phyloP scores from a whole-genome alignment of 1,140 invertebrate genomes.

The Drosophila littoralis region DNA sequence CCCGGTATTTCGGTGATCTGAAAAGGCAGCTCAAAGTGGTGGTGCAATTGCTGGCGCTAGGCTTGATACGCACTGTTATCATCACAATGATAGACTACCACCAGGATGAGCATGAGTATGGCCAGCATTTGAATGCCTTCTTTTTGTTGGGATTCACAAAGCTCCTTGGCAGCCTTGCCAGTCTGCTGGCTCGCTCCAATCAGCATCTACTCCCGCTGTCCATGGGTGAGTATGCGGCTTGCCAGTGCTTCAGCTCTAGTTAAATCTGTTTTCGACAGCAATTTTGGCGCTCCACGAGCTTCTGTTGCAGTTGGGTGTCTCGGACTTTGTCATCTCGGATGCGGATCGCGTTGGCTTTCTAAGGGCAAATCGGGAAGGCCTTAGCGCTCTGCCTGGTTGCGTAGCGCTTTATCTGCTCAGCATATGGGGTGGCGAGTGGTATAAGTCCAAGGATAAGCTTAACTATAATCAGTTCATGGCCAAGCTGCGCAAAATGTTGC shows the following conservation, averaged over 20 bases:
- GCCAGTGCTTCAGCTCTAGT: background rate
- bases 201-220: constrained; percentile 43
- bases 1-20: constrained; percentile 66
- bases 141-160: constrained; percentile 94
- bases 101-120: constrained; percentile 95
- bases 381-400: constrained; percentile 93
- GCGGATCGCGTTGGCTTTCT: constrained; percentile 87
- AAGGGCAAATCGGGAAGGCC: constrained; percentile 94
- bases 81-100: constrained; percentile 91
- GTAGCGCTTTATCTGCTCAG: constrained; percentile 92
- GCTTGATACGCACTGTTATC: constrained; percentile 88
- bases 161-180: constrained; percentile 86
- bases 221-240: constrained; percentile 81
- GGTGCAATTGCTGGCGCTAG: constrained; percentile 88
- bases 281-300: constrained; percentile 90
- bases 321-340: constrained; percentile 89
- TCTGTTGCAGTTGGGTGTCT: constrained; percentile 87
- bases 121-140: constrained; percentile 99
- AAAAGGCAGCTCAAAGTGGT: constrained; percentile 80
- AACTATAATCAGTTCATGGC: constrained; percentile 14
- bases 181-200: constrained; percentile 35
- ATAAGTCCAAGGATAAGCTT: constrained; percentile 32
- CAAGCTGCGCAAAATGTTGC: constrained; percentile 44
- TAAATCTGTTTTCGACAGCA: constrained; percentile 43
- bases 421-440: constrained; percentile 86